Conservation (phyloP, 92 coral and sea anemone species). For the Umimayanthus kanabou region DNA sequence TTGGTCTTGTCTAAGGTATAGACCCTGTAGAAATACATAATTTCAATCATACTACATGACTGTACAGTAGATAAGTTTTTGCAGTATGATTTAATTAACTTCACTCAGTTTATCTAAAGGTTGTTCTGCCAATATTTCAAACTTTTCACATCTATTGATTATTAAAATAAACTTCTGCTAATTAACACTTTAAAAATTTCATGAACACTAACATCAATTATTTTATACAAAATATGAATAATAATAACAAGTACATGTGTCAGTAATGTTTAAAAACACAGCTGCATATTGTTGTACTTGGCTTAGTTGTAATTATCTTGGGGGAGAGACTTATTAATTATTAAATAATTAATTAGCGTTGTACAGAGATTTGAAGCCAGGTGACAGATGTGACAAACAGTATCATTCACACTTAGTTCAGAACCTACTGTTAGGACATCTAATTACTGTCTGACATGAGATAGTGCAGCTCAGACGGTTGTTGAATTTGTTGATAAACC, state of each 20-base stretch:
- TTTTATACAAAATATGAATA: background rate
- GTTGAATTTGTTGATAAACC: background rate
- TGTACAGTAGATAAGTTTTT: too few species aligned
- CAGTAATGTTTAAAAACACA: background rate
- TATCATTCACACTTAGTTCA: background rate
- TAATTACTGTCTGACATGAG: background rate
- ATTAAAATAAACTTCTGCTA: too few species aligned
- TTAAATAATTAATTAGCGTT: background rate
- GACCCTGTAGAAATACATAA: too few species aligned
- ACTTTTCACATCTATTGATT: too few species aligned
- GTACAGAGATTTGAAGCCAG: background rate
- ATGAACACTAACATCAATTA: too few species aligned
- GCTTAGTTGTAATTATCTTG: background rate
- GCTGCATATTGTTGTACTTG: background rate
- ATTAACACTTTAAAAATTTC: too few species aligned
- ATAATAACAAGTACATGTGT: background rate
- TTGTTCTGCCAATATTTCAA: too few species aligned
- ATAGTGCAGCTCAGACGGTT: background rate
- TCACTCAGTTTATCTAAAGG: too few species aligned
- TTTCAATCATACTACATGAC: too few species aligned
- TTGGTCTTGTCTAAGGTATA: too few species aligned
- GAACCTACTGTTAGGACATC: background rate
- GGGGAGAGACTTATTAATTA: slow-evolving; percentile 3
- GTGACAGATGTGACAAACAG: background rate
- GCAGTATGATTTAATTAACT: too few species aligned